Evolutionary conservation across 2,888 invertebrate species (phyloP).

Genomic region (Malacosoma neustria): DNA sequence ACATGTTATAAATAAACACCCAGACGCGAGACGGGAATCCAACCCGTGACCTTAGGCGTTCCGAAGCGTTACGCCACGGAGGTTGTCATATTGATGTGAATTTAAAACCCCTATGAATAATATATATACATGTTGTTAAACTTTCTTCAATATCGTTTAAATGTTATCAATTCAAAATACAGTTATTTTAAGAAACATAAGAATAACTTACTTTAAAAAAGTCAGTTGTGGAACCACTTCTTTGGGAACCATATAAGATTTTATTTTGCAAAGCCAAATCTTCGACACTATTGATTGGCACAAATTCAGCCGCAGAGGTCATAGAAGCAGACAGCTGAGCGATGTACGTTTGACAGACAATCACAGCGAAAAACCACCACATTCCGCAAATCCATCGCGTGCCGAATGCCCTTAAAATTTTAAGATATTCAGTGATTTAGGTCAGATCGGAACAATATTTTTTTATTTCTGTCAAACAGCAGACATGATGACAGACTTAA

Average conservation of each 20-base stretch:
- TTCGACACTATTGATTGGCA: constrained; percentile 91
- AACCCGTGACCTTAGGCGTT: no score
- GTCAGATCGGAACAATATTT: no score
- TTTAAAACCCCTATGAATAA: neutral
- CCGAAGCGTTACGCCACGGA: neutral
- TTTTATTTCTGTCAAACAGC: no score
- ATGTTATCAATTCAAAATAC: no score
- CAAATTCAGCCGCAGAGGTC: constrained; percentile 88
- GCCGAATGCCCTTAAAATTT: constrained; percentile 82
- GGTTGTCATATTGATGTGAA: neutral
- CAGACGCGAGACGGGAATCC: no score
- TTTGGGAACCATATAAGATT: constrained; percentile 92
- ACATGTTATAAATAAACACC: no score
- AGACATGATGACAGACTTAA: no score
- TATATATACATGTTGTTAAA: neutral
- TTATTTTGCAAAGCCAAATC: constrained; percentile 93
- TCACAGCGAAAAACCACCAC: constrained; percentile 96
- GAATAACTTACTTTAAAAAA: constrained; percentile 88
- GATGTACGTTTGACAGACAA: constrained; percentile 94
- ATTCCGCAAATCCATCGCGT: constrained; percentile 91
- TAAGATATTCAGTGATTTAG: no score
- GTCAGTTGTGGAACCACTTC: constrained; percentile 88
- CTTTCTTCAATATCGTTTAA: neutral
- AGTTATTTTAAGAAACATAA: no score
- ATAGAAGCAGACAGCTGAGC: constrained; percentile 95